Evolutionary conservation across 2,797 vertebrate genomes (phyloP), one percentile per base, ranked within the genome.

Genomic region (Limosa lapponica): DNA sequence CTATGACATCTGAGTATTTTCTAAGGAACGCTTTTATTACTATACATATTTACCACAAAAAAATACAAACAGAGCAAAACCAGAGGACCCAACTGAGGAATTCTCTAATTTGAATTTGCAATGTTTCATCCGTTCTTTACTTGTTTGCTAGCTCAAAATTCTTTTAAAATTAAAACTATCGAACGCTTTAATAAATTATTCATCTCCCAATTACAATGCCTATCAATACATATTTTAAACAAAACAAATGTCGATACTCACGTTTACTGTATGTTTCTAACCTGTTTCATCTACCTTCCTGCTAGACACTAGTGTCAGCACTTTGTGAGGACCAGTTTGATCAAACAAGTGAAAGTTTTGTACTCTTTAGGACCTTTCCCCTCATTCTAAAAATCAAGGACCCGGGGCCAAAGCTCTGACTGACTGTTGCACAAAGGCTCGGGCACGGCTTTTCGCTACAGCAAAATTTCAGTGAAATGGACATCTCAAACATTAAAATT

Each of bases 381-480:
- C 83, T 48, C 16, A 13, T 94, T 94, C 95, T 90, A 97, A 97
- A 97, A 96, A 95, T 94, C 97, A 97, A 97, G 95, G 97, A 85
- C 93, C 51, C 4, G 2, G 17, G 69, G 57, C 25, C 28, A 90
- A 82, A 93, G 89, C 92, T 88, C 92, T 96, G 90, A 27, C 61
- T 4, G 0, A 12, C 44, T 73, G 57, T 89, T 96, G 81, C 89
- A 96, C 64, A 94, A 90, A 78, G 72, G 8, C 34, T 62, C 36
- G 43, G 82, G 34, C 72, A 49, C 6, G 16, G 32, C 3, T 62
- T 72, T 82, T 71, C 0, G 0, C 79, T 54, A 55, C 13, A 78
- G 34, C 1, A 0, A 75, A 37, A 5, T 19, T 46, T 32, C 75
- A 59, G 30, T 41, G 14, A 85, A 87, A 90, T 6, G 12, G 16